phyloP scores from a whole-genome alignment of 2,113 vertebrate genomes.

The Hemichromis elongatus region DNA sequence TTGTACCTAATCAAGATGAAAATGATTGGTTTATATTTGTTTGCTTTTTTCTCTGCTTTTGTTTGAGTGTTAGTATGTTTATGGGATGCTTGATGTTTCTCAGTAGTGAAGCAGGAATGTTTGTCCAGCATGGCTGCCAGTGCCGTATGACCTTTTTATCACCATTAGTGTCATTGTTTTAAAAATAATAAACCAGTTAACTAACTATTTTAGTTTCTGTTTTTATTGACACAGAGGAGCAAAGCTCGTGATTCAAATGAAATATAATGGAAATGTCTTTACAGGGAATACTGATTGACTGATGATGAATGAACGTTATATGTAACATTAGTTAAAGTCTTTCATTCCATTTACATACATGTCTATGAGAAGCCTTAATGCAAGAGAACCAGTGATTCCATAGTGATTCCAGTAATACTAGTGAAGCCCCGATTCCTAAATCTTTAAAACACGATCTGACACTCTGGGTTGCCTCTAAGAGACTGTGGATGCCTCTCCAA shows the following conservation, averaged over 20 bases:
- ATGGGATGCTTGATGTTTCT: slow-evolving; percentile 7
- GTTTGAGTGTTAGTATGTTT: slow-evolving; percentile 18
- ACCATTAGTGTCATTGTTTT: slow-evolving; percentile 27
- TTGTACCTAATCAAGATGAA: background rate
- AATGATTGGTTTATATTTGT: background rate
- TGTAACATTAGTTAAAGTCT: background rate
- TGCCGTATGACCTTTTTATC: slow-evolving; percentile 15
- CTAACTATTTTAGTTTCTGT: background rate
- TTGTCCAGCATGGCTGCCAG: slow-evolving; percentile 21
- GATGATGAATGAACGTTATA: background rate
- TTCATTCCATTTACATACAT: background rate
- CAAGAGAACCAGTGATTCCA: background rate
- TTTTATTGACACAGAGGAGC: background rate
- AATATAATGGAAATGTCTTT: background rate
- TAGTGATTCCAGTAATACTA: background rate
- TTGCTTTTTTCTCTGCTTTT: background rate
- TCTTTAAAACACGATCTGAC: background rate
- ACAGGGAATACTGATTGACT: background rate
- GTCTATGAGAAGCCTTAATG: background rate
- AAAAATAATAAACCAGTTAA: slow-evolving; percentile 38
- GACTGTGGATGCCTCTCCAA: background rate
- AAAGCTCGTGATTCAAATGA: background rate
- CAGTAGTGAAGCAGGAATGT: background rate
- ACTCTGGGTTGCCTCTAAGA: background rate
- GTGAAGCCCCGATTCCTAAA: background rate